Evolutionary conservation across 2,888 invertebrate species (phyloP), one percentile per base, ranked within the genome.

Genomic region (Diarsia rubi): DNA sequence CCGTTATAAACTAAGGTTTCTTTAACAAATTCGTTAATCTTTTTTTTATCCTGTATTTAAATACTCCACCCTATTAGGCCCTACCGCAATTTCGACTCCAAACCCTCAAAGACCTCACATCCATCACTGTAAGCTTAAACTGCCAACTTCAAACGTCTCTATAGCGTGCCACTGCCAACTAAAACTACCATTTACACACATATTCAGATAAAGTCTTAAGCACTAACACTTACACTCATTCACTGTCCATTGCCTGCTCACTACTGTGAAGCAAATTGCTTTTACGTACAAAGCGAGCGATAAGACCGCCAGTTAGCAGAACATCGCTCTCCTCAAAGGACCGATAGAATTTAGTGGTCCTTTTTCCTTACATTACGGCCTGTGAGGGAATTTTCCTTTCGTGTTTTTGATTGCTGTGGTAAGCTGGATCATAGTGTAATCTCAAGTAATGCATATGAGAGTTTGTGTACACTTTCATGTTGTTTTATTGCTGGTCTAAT

Each of bases 291-390:
- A 75, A 73, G 59, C 69, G 64, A 69, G 84, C 69, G 72, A 82
- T 82, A 84, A 73, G 63, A 57, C 37, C 44, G 75, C 37, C 75
- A 59, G 74, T 79, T 79, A 77, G 37, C 65, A 54, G 75, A 78
- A 73, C 62, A 70, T 77, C 63, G 11, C 47, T 49, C 69, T 75
- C 78, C 86, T 69, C 83, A 27, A 52, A 79, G 83, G 86, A 70
- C 75, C 44, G 54, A 70, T 73, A 62, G 54, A 69, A 54, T 66
- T 77, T 68, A 71, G 78, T 78, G 76, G 76, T 78, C 57, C 44
- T 75, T 75, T 75, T 70, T 69, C 69, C 60, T 59, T 59, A 12
- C 60, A 65, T 47, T 72, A 72, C 45, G 45, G 37, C 52, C 14
- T 60, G 14, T 24, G 3, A 31, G 63, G 71, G 64, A 84, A 54